Base-by-base conservation (phyloP, 2,888 invertebrate genomes). In the Zaprionus obscuricornis region DNA sequence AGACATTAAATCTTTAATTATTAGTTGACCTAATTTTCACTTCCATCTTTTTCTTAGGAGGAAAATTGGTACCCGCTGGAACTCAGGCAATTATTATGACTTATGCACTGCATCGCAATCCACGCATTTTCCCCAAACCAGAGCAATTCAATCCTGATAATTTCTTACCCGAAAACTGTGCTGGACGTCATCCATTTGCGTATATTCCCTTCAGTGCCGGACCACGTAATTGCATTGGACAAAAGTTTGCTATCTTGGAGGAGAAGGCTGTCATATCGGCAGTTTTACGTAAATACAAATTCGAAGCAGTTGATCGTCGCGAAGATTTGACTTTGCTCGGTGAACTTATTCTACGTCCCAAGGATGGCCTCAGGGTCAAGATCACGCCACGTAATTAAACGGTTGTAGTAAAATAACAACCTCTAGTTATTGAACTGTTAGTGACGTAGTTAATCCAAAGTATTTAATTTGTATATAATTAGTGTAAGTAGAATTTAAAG, bases 151-250 rank as follows among this genome's bases (percentile, higher is more conserved):
- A 94, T 81, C 95, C 95, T 0, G 94, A 95, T 43, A 91, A 95
- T 76, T 95, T 95, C 87, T 87, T 94, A 57, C 93, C 93, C 0
- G 94, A 95, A 77, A 92, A 92, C 77, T 90, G 91, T 51, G 76
- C 88, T 7, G 91, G 90, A 0, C 91, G 94, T 36, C 94, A 94
- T 88, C 93, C 93, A 0, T 94, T 92, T 59, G 92, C 93, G 1
- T 94, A 92, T 72, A 92, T 94, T 62, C 94, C 94, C 0, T 94
- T 94, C 73, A 94, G 94, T 78, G 94, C 93, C 6, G 94, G 94
- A 2, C 93, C 93, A 0, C 91, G 94, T 50, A 94, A 89, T 58
- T 91, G 90, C 72, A 87, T 90, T 89, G 92, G 92, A 6, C 92
- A 92, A 78, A 92, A 92, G 76, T 93, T 92, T 78, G 92, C 92